A percentile compares a stretch with the other conserved stretches of the same genome.
These are phyloP conservation scores for Aricia agestis DNA, from an alignment of 1,140 invertebrate species.

Conservation along the genomic window DNA sequence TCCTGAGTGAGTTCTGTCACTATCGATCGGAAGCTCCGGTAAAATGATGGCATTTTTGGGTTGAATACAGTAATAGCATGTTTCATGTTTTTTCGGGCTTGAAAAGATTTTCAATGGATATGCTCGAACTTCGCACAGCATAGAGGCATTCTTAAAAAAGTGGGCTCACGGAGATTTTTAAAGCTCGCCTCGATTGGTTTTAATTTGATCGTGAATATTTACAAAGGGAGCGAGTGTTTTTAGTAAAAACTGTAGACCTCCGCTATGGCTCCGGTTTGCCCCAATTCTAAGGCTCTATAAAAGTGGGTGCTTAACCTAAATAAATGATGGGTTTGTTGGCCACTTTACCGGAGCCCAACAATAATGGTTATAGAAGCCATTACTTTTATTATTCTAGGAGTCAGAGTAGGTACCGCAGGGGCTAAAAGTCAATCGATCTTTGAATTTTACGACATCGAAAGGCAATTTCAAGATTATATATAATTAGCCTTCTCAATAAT, in stretches of 20 bases:
- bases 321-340: conserved; percentile 5
- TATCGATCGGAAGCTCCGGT: too few relatives aligned
- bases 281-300: conserved; percentile 11
- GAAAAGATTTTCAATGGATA: too few relatives aligned
- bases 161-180: too few relatives aligned
- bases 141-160: too few relatives aligned
- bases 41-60: too few relatives aligned
- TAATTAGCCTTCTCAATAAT: too few relatives aligned
- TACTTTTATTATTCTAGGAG: not conserved
- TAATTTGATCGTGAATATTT: not conserved
- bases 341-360: not conserved
- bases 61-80: too few relatives aligned
- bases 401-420: not conserved
- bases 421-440: not conserved
- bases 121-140: too few relatives aligned
- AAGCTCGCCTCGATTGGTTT: not conserved
- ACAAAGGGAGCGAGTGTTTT: not conserved
- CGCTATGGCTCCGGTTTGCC: not conserved
- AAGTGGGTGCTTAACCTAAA: conserved; percentile 12
- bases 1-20: not conserved
- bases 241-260: not conserved
- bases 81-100: too few relatives aligned
- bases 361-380: conserved; percentile 3
- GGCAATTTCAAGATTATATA: not conserved
- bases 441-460: not conserved